Evolutionary conservation across 2,888 invertebrate genomes (phyloP), one percentile per base, ranked within the genome.

Genomic region (Teleogryllus oceanicus): DNA sequence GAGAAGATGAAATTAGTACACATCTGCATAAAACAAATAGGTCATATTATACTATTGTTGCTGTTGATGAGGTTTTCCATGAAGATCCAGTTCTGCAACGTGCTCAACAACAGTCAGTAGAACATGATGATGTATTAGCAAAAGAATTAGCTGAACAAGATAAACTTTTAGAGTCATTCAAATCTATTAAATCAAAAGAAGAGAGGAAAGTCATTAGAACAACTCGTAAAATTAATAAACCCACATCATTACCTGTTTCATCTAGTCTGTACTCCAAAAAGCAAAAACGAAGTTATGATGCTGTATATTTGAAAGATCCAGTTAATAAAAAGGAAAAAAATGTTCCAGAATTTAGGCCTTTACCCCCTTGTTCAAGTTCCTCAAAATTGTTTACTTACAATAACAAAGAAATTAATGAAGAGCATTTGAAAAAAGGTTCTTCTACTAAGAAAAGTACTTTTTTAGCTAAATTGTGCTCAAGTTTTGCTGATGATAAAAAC

Each of bases 61-160:
- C 84, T 76, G 81, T 84, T 13, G 85, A 84, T 77, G 84, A 84
- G 78, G 83, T 83, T 76, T 83, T 81, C 84, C 84, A 82, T 87
- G 88, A 82, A 86, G 62, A 62, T 18, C 13, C 16, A 18, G n/a
- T 18, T 62, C 16, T 62, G n/a, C n/a, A 49, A 18, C 21, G 11
- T 76, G 5, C 77, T 18, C 84, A 84, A 84, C 87, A 87, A 76
- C 83, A 88, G 83, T 13, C 11, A 74, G 87, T 88, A 74, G 86
- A 88, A 82, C 88, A 88, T 78, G 85, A 85, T 51, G 86, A 86
- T 18, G 85, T 88, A 82, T 84, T 89, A 83, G 89, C 89, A 78
- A 88, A 88, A 84, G 90, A 90, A 85, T 86, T 90, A 21, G 87
- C 86, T 50, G 90, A 90, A 85, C 90, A 90, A 85, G 89, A 90